Evolutionary conservation across 2,113 vertebrate species (phyloP), one percentile per base, ranked within the genome.

Genomic region (Microtus montanus): DNA sequence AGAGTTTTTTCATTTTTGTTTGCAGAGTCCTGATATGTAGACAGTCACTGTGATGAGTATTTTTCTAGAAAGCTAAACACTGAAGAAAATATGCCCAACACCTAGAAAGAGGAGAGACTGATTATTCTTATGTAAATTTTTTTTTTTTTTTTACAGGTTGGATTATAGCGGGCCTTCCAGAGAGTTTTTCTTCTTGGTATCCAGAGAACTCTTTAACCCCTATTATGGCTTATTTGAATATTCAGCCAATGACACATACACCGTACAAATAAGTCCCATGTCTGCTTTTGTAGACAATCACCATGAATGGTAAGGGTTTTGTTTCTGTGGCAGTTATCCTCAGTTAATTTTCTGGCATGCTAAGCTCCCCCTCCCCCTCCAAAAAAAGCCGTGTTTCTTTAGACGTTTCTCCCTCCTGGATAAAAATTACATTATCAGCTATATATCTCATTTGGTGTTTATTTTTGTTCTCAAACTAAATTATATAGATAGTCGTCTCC

Each of bases 201-300:
- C 99, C 88, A 99, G 99, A 98, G 99, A 99, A 96, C 99, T 99
- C 94, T 99, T 99, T 98, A 99, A 99, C 98, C 99, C 99, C 0
- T 99, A 99, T 97, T 99, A 99, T 64, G 99, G 99, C 96, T 98
- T 99, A 95, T 99, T 99, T 98, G 99, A 99, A 97, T 99, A 99
- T 98, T 99, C 99, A 64, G 99, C 99, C 98, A 99, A 99, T 0
- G 99, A 99, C 98, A 99, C 99, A 6, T 99, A 99, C 96, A 99
- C 99, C 54, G 99, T 99, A 94, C 99, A 99, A 98, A 99, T 99
- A 98, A 99, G 99, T 98, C 99, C 99, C 93, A 99, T 99, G 99
- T 99, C 99, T 91, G 99, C 99, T 92, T 99, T 99, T 63, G 99
- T 99, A 61, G 99, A 99, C 98, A 99, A 99, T 99, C 99, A 99